Percentiles rank a stretch among this genome's conserved stretches.
These are phyloP conservation scores for Coelogynopora nodosa DNA, from an alignment of 2,888 invertebrate species.

Conservation along the genomic window DNA sequence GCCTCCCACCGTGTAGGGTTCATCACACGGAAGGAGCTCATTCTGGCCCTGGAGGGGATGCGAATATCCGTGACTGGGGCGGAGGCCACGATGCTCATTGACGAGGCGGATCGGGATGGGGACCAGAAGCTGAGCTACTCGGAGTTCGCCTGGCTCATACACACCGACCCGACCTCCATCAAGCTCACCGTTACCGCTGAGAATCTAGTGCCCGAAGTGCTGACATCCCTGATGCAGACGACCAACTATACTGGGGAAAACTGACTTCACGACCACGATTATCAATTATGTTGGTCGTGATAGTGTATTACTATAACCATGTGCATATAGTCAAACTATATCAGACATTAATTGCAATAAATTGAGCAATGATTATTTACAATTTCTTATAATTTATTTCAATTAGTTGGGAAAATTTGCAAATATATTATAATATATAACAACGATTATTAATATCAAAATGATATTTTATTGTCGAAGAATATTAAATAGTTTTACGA, in stretches of 20 bases:
- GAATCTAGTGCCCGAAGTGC: background rate
- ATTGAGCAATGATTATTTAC: too few species aligned
- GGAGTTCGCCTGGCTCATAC: slow-evolving; percentile 35
- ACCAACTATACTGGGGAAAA: background rate
- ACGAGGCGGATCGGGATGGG: slow-evolving; percentile 23
- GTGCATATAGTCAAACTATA: too few species aligned
- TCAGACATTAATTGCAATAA: too few species aligned
- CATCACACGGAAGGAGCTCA: background rate
- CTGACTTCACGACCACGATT: too few species aligned
- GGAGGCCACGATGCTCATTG: background rate
- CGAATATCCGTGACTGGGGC: background rate
- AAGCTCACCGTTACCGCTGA: background rate
- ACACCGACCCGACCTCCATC: slow-evolving; percentile 16
- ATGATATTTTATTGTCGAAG: too few species aligned
- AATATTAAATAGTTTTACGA: too few species aligned
- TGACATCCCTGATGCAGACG: background rate
- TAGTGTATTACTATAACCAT: too few species aligned
- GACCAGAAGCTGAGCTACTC: background rate
- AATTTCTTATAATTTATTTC: too few species aligned
- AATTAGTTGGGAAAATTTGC: too few species aligned
- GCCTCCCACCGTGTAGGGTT: background rate
- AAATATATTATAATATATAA: too few species aligned
- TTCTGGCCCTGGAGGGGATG: background rate
- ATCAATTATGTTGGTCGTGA: too few species aligned
- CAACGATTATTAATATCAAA: too few species aligned